Evolutionary conservation across 2,113 vertebrate genomes (phyloP).

Genomic region (Paramormyrops kingsleyae): DNA sequence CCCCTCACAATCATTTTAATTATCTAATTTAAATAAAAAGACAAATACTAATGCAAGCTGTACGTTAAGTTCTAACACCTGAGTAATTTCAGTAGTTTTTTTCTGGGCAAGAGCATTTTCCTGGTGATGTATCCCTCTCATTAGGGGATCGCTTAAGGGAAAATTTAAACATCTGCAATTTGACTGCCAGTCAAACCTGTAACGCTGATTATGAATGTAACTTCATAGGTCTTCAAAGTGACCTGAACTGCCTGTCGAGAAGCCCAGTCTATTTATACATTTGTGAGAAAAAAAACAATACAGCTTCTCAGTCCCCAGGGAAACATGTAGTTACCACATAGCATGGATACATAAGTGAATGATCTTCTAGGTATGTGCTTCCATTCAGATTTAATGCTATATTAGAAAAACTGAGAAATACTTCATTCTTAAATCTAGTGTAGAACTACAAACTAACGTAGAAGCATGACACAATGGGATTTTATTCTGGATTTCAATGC

Average conservation of each 20-base stretch:
- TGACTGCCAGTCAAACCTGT: not conserved
- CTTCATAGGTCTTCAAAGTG: not conserved
- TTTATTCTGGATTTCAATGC: not conserved
- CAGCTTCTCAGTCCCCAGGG: not conserved
- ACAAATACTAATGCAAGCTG: not conserved
- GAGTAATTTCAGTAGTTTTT: not conserved
- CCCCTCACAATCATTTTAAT: not conserved
- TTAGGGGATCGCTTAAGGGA: not conserved
- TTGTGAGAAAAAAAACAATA: not conserved
- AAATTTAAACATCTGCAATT: not conserved
- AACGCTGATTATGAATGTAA: not conserved
- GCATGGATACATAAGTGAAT: not conserved
- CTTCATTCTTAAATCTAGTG: not conserved
- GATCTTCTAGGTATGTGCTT: not conserved
- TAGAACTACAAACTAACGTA: not conserved
- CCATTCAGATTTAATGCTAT: not conserved
- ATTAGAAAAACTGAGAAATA: not conserved
- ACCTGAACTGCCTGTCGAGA: not conserved
- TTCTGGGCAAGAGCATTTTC: not conserved
- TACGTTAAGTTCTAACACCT: not conserved
- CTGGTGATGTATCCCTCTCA: not conserved
- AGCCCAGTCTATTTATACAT: not conserved
- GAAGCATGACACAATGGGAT: not conserved
- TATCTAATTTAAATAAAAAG: not conserved
- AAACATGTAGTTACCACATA: not conserved